A percentile compares a stretch with the other conserved stretches of the same genome.
Evolutionary conservation across 2,797 vertebrate species (phyloP).

Genomic region (Chaunax sp.): DNA sequence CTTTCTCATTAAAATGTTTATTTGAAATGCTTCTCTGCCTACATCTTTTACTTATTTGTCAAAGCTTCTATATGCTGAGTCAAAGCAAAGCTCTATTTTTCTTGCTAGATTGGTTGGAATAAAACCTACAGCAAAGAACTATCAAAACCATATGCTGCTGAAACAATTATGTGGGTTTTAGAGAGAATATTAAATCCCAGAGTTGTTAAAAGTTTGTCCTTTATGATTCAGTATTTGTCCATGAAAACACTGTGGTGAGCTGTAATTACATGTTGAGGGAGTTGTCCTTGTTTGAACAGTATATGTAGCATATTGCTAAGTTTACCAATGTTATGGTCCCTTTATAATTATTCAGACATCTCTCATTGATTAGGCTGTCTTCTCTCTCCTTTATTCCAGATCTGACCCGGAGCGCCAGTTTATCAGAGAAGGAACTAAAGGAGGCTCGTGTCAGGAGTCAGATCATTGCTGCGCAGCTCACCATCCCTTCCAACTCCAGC

Average conservation of each 20-base stretch:
- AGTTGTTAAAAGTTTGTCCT: conserved; percentile 69
- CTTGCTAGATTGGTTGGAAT: conserved; percentile 41
- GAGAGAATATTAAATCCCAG: conserved; percentile 64
- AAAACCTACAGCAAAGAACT: conserved; percentile 53
- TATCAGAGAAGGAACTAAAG: conserved; percentile 94
- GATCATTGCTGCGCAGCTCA: conserved; percentile 94
- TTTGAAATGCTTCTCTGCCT: conserved; percentile 42
- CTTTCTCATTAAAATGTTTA: conserved; percentile 55
- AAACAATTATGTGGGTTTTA: conserved; percentile 75
- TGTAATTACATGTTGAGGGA: conserved; percentile 54
- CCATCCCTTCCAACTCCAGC: conserved; percentile 87
- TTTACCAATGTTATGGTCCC: conserved; percentile 1
- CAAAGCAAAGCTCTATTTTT: conserved; percentile 49
- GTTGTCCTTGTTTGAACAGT: conserved; percentile 45
- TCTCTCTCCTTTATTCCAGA: conserved; percentile 73
- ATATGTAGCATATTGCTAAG: conserved; percentile 16
- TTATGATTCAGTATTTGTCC: conserved; percentile 50
- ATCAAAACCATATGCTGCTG: conserved; percentile 71
- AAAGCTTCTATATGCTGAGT: conserved; percentile 54
- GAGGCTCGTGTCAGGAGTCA: conserved; percentile 92
- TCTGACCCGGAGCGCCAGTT: conserved; percentile 89
- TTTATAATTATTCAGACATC: conserved; percentile 20
- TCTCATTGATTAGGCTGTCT: conserved; percentile 26
- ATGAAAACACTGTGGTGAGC: conserved; percentile 59
- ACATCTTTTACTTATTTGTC: conserved; percentile 50